These are phyloP conservation scores for Amphiprion percula DNA, from an alignment of 2,113 vertebrate species.

Conservation along the genomic window DNA sequence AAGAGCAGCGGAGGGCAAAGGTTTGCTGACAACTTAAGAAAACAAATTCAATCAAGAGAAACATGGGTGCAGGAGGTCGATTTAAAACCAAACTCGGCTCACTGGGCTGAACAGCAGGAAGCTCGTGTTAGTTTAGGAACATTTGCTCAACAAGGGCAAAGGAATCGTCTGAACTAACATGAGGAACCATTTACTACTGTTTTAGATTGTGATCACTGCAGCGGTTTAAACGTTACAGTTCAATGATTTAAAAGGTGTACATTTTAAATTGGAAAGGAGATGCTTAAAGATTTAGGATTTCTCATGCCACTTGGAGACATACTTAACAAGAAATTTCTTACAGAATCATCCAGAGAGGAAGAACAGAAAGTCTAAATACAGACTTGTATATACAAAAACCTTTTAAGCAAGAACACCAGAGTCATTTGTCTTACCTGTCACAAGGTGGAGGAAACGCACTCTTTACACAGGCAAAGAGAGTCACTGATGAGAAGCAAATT, in stretches of 20 bases:
- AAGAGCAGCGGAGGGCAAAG: constrained; percentile 13
- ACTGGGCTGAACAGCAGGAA: too few relatives aligned
- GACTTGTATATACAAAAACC: not conserved
- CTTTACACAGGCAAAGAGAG: not conserved
- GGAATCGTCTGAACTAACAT: too few relatives aligned
- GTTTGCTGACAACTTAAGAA: not conserved
- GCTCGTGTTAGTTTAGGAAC: too few relatives aligned
- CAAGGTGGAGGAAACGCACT: constrained; percentile 62
- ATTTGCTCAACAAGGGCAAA: too few relatives aligned
- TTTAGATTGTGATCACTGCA: not conserved
- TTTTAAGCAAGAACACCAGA: not conserved
- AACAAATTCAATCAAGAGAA: not conserved
- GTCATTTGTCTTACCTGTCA: constrained; percentile 72
- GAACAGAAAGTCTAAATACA: too few relatives aligned
- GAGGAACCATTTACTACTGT: not conserved
- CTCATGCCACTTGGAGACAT: too few relatives aligned
- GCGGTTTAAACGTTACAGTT: not conserved
- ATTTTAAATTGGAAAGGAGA: too few relatives aligned
- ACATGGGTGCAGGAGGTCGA: not conserved
- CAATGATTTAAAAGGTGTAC: too few relatives aligned
- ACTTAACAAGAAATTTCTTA: too few relatives aligned
- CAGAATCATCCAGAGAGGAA: too few relatives aligned
- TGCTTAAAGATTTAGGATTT: too few relatives aligned
- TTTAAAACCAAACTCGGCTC: too few relatives aligned
- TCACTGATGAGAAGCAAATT: not conserved